phyloP scores from a whole-genome alignment of 37 sponge, comb jelly and placozoan genomes.

The Ephydatia muelleri region DNA sequence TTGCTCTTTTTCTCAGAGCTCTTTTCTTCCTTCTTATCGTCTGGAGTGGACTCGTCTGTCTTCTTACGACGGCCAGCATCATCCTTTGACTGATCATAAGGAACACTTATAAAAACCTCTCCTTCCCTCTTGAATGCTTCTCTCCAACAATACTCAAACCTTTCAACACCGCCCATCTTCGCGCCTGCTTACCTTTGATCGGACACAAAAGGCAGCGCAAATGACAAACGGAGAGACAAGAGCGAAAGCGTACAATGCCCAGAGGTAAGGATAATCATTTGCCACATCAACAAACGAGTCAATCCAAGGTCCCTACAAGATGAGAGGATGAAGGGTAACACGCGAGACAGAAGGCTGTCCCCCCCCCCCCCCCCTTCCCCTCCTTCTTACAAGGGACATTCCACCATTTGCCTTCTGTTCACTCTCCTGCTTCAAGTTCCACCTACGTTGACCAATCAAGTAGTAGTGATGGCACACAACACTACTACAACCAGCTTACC shows the following conservation, averaged over 20 bases:
- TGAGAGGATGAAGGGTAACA: neutral
- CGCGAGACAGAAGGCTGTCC: neutral
- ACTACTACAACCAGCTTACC: constrained; percentile 51
- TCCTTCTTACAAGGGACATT: constrained; percentile 33
- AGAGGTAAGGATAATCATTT: constrained; percentile 87
- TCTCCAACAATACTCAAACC: neutral
- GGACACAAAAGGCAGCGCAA: constrained; percentile 68
- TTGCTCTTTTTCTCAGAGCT: neutral
- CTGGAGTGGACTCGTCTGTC: constrained; percentile 86
- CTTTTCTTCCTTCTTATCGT: constrained; percentile 53
- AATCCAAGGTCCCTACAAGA: constrained; percentile 57
- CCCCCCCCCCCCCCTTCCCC: neutral
- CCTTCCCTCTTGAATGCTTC: neutral
- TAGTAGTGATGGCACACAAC: neutral
- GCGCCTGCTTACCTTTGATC: constrained; percentile 46
- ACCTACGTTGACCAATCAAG: constrained; percentile 36
- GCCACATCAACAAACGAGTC: constrained; percentile 75
- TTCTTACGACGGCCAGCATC: constrained; percentile 76
- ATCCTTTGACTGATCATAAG: constrained; percentile 37
- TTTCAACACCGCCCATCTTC: no score
- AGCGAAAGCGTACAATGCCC: constrained; percentile 87
- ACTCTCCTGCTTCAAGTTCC: constrained; percentile 71
- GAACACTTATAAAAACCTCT: neutral
- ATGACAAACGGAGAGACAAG: constrained; percentile 82
- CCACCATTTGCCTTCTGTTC: constrained; percentile 49